These are phyloP conservation scores for Athalia rosae DNA, from an alignment of 2,888 invertebrate species.

Conservation along the genomic window DNA sequence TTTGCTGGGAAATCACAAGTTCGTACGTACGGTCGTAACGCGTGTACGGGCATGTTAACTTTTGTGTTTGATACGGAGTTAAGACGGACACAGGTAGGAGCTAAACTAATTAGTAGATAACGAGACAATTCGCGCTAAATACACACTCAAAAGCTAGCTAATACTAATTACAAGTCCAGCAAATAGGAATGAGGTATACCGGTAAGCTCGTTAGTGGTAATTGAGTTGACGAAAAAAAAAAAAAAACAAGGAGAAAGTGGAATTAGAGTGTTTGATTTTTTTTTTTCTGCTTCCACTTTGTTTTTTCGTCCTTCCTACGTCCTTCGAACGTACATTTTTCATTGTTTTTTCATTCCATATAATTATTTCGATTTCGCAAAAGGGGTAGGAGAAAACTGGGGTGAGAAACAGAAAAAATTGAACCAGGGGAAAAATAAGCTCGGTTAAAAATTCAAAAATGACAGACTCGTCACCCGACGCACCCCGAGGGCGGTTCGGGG, in stretches of 20 bases:
- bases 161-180: conserved; percentile 36
- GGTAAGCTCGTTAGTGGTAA: conserved; percentile 44
- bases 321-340: not conserved
- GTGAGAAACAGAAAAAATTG: not conserved
- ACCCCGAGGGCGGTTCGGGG: not conserved
- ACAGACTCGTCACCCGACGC: not conserved
- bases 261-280: conserved; percentile 34
- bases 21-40: not conserved
- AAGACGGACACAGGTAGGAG: not conserved
- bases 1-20: not conserved
- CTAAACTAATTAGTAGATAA: conserved; percentile 32
- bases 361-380: too few relatives aligned
- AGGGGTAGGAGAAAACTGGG: not conserved
- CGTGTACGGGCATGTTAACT: not conserved
- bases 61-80: not conserved
- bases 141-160: conserved; percentile 18
- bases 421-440: not conserved
- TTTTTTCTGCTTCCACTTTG: not conserved
- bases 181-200: conserved; percentile 21
- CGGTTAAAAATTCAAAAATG: conserved; percentile 6
- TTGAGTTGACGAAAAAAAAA: conserved; percentile 38
- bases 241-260: conserved; percentile 34
- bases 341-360: too few relatives aligned
- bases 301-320: not conserved
- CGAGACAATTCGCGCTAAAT: conserved; percentile 32